Percentiles rank a stretch among this genome's conserved stretches.
These are phyloP conservation scores for Alligator sinensis DNA, from an alignment of 2,113 vertebrate species.

Conservation along the genomic window DNA sequence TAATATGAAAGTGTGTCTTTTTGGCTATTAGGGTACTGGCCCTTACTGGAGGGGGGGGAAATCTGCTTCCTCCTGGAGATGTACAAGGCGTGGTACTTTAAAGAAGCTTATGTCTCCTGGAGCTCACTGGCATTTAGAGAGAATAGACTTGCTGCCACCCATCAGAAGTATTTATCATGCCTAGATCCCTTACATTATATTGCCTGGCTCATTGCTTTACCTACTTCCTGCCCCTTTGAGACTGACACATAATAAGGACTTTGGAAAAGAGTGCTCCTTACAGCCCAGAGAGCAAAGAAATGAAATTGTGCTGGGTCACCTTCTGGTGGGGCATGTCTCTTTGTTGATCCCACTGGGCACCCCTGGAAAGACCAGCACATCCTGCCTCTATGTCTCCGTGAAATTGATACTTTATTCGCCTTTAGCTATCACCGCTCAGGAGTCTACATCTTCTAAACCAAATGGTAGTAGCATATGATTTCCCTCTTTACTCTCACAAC, in stretches of 20 bases:
- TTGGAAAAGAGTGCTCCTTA: not conserved
- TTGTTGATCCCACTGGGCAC: not conserved
- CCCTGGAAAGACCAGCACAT: rapidly evolving
- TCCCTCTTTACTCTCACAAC: not conserved
- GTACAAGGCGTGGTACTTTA: not conserved
- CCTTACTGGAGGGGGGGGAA: not conserved
- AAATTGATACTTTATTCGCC: not conserved
- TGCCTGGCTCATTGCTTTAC: not conserved
- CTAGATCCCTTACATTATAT: rapidly evolving
- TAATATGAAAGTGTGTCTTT: not conserved
- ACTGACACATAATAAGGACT: not conserved
- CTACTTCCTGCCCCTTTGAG: not conserved
- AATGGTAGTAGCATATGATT: not conserved
- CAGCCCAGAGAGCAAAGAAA: not conserved
- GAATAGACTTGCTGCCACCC: not conserved
- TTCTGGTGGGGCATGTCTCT: rapidly evolving
- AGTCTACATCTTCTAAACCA: not conserved
- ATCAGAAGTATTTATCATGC: not conserved
- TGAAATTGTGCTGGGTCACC: rapidly evolving
- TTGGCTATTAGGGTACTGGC: not conserved
- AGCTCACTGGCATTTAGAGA: not conserved
- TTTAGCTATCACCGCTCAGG: not conserved
- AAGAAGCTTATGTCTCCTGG: not conserved
- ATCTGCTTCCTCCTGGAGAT: not conserved
- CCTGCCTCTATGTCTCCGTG: rapidly evolving